phyloP scores from a whole-genome alignment of 2,113 vertebrate species.

The Podarcis raffonei region DNA sequence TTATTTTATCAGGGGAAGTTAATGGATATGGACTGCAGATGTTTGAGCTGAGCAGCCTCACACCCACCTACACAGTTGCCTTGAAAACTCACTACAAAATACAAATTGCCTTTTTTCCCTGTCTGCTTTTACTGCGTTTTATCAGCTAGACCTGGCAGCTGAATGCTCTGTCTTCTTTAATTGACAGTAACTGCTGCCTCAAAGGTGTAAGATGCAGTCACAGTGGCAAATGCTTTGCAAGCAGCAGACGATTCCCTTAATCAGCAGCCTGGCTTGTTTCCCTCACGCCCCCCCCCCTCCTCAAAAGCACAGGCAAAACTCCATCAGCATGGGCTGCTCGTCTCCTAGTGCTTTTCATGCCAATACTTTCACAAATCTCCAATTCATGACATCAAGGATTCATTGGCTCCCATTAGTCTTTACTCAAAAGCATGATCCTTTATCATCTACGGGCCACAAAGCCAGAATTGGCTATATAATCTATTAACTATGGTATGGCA shows the following conservation, averaged over 20 bases:
- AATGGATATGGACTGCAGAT: neutral
- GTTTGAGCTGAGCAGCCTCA: neutral
- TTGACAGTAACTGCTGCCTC: conserved; percentile 20
- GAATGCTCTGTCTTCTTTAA: conserved; percentile 31
- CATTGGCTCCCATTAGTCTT: neutral
- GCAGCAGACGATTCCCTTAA: neutral
- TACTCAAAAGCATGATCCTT: neutral
- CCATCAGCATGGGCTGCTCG: neutral
- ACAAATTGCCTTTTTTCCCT: neutral
- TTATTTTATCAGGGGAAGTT: neutral
- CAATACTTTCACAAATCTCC: neutral
- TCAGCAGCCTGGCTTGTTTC: conserved; percentile 4
- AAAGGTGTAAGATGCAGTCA: conserved; percentile 11
- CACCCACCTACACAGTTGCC: neutral
- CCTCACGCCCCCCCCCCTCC: neutral
- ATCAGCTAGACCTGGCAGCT: neutral
- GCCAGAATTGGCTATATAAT: neutral
- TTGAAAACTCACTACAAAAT: conserved; percentile 16
- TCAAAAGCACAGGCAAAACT: neutral
- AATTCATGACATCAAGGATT: neutral
- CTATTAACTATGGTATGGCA: neutral
- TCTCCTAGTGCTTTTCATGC: neutral
- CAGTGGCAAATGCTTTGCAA: conserved; percentile 21
- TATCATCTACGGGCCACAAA: neutral
- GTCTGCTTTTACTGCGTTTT: conserved; percentile 9